A percentile compares a stretch with the other conserved stretches of the same genome.
Evolutionary conservation across 2,888 invertebrate species (phyloP).

Genomic region (Syrphus vitripennis): DNA sequence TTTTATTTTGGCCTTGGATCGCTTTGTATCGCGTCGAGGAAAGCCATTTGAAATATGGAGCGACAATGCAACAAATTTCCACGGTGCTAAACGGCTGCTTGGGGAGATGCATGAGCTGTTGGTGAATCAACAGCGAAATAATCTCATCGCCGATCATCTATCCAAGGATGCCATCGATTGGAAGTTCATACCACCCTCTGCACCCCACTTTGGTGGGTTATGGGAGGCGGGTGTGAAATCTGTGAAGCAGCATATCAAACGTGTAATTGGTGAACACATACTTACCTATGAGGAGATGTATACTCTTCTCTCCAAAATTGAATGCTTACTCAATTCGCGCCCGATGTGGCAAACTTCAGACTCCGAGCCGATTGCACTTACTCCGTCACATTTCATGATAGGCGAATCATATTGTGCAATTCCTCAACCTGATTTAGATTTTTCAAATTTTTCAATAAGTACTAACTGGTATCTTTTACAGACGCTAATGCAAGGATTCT

Average conservation of each 20-base stretch:
- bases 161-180: no score
- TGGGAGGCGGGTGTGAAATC: constrained; percentile 33
- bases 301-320: neutral
- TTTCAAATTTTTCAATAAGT: neutral
- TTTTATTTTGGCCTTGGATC: no score
- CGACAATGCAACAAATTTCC: no score
- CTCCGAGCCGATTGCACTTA: neutral
- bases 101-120: no score
- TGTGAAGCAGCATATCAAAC: constrained; percentile 13
- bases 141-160: no score
- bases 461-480: constrained; percentile 7
- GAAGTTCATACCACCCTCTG: no score
- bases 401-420: neutral
- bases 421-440: constrained; percentile 11
- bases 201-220: no score
- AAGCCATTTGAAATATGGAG: no score
- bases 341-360: constrained; percentile 12
- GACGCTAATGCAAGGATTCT: constrained; percentile 31
- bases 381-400: neutral
- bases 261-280: constrained; percentile 8
- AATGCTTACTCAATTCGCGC: neutral
- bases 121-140: no score
- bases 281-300: constrained; percentile 20
- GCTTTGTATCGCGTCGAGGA: no score
- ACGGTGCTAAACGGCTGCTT: no score